A percentile compares a stretch with the other conserved stretches of the same genome.
phyloP scores from a whole-genome alignment of 1,140 invertebrate species.

The Harpegnathos saltator region DNA sequence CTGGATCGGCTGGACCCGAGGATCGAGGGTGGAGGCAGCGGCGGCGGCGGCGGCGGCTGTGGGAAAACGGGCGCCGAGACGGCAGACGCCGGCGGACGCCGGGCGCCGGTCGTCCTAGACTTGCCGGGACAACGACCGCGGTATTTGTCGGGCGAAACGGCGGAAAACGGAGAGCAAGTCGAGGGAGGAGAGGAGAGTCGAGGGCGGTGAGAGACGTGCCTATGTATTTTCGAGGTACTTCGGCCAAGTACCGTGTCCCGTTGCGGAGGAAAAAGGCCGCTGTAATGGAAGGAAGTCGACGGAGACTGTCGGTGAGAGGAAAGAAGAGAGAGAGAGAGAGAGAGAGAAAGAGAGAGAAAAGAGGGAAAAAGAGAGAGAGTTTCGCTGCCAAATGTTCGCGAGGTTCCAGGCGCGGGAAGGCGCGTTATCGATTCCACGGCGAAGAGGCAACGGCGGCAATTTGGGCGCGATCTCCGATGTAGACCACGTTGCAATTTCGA shows the following conservation, averaged over 20 bases:
- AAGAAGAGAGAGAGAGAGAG: not conserved
- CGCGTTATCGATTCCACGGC: constrained; percentile 17
- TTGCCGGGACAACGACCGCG: constrained; percentile 72
- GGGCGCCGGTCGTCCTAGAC: constrained; percentile 74
- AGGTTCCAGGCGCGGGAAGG: not conserved
- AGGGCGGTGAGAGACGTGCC: not conserved
- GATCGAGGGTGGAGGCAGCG: not conserved
- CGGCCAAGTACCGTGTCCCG: constrained; percentile 14
- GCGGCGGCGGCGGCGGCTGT: not conserved
- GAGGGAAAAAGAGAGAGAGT: not conserved
- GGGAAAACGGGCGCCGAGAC: constrained; percentile 67
- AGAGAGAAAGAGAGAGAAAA: too few species aligned
- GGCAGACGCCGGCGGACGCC: constrained; percentile 67
- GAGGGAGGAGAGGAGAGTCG: not conserved
- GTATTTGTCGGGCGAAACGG: constrained; percentile 68
- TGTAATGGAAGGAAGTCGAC: constrained; percentile 17
- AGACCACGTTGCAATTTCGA: constrained; percentile 20
- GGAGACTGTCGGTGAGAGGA: not conserved
- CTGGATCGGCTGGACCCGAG: constrained; percentile 31
- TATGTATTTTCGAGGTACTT: constrained; percentile 42
- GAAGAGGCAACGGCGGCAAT: not conserved
- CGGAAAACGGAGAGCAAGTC: constrained; percentile 49
- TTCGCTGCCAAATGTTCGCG: constrained; percentile 22
- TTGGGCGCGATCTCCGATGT: not conserved
- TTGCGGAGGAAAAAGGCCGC: not conserved